Evolutionary conservation across 2,888 invertebrate species (phyloP).

Genomic region (Netelia fuscicornis): DNA sequence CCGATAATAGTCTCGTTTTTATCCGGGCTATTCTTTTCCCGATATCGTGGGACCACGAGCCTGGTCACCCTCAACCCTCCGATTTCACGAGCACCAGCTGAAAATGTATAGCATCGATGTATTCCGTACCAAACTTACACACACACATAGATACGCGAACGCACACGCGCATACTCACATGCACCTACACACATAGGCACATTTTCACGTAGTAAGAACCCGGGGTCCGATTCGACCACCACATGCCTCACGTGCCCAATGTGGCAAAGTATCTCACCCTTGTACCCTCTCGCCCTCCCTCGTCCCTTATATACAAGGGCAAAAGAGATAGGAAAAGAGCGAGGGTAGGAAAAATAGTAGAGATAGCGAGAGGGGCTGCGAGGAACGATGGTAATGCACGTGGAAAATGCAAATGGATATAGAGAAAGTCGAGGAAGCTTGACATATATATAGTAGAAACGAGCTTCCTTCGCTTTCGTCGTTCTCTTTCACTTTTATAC

Average conservation of each 20-base stretch:
- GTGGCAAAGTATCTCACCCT: slow-evolving; percentile 28
- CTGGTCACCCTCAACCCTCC: slow-evolving; percentile 14
- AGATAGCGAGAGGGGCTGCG: slow-evolving; percentile 9
- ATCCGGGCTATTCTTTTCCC: slow-evolving; percentile 49
- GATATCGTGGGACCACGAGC: slow-evolving; percentile 53
- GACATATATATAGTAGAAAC: neutral
- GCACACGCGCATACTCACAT: too few relatives aligned
- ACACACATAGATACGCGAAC: neutral
- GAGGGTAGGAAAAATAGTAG: neutral
- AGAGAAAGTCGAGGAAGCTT: neutral
- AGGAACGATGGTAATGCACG: slow-evolving; percentile 36
- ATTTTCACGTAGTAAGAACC: neutral
- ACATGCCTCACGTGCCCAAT: slow-evolving; percentile 7
- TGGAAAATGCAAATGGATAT: slow-evolving; percentile 19
- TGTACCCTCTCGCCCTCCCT: slow-evolving; percentile 1
- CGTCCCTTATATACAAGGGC: neutral
- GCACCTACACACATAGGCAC: neutral
- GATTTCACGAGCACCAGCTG: slow-evolving; percentile 13
- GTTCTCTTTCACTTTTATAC: slow-evolving; percentile 42
- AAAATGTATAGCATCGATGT: slow-evolving; percentile 22
- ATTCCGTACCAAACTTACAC: slow-evolving; percentile 13
- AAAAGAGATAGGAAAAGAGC: neutral
- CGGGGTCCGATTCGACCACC: slow-evolving; percentile 28
- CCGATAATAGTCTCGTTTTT: slow-evolving; percentile 60
- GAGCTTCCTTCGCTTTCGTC: neutral